Evolutionary conservation across 2,888 invertebrate genomes (phyloP).

Genomic region (Tribolium freemani): DNA sequence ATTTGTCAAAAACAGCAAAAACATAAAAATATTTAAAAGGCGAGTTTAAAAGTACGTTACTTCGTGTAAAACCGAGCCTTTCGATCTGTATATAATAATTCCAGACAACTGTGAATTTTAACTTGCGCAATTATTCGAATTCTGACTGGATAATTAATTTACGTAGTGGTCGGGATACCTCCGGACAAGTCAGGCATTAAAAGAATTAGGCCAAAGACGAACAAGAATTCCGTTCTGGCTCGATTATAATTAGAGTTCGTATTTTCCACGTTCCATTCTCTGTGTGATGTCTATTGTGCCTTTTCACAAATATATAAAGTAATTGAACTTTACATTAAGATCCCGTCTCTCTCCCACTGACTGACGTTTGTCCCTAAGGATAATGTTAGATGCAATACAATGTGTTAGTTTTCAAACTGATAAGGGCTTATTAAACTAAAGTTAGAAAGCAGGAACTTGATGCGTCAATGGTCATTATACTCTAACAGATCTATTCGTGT

Average conservation of each 20-base stretch:
- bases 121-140: not conserved
- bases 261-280: conserved; percentile 9
- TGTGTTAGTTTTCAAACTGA: conserved; percentile 23
- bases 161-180: not conserved
- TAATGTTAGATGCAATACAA: conserved; percentile 7
- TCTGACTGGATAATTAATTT: not conserved
- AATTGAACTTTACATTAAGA: conserved; percentile 11
- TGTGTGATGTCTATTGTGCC: not conserved
- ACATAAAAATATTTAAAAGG: too few species aligned
- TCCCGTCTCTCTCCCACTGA: not conserved
- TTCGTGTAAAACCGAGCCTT: too few species aligned
- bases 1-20: too few species aligned
- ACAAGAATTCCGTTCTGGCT: conserved; percentile 22
- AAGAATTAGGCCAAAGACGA: conserved; percentile 31
- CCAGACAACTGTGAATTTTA: too few species aligned
- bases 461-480: conserved; percentile 15
- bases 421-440: conserved; percentile 24
- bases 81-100: too few species aligned
- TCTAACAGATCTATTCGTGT: not conserved
- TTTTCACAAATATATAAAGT: conserved; percentile 22
- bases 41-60: too few species aligned
- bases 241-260: conserved; percentile 22
- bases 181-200: conserved; percentile 6
- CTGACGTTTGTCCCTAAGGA: conserved; percentile 8
- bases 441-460: conserved; percentile 20